These are phyloP conservation scores for Ciona savignyi DNA, from an alignment of 23 tunicate species.

Conservation along the genomic window DNA sequence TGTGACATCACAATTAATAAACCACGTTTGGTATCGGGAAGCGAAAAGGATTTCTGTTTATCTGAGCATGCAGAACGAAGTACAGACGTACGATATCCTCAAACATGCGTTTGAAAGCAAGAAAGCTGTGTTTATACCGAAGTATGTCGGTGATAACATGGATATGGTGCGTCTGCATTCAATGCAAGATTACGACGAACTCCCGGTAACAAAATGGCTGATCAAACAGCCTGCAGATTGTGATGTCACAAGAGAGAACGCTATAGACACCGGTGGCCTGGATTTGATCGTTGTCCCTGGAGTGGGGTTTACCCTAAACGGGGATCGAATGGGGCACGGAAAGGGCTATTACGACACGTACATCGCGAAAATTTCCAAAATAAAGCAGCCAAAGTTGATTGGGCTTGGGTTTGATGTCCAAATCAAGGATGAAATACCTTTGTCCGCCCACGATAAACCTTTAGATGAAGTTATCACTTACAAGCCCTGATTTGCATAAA, in stretches of 20 bases:
- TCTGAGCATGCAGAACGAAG: constrained; percentile 80
- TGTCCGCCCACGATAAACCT: constrained; percentile 37
- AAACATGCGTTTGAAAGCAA: constrained; percentile 35
- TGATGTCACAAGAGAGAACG: constrained; percentile 58
- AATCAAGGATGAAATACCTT: constrained; percentile 65
- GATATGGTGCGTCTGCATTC: constrained; percentile 79
- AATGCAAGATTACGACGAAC: constrained; percentile 48
- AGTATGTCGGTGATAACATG: constrained; percentile 76
- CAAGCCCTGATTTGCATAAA: too few species aligned
- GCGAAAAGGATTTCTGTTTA: constrained; percentile 64
- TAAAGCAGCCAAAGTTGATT: constrained; percentile 51
- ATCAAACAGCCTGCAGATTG: constrained; percentile 87
- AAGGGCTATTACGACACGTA: constrained; percentile 91
- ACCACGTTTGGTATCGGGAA: constrained; percentile 20
- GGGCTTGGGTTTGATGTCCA: constrained; percentile 73
- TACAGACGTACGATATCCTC: constrained; percentile 45
- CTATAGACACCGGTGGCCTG: constrained; percentile 63
- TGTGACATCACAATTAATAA: constrained; percentile 31
- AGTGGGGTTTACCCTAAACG: constrained; percentile 57
- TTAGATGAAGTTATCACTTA: constrained; percentile 61
- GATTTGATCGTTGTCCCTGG: constrained; percentile 88
- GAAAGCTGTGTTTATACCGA: constrained; percentile 76
- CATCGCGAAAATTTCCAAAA: constrained; percentile 32
- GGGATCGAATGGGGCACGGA: constrained; percentile 78
- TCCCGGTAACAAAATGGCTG: constrained; percentile 90